Evolutionary conservation across 2,113 vertebrate genomes (phyloP).

Genomic region (Calyptomena viridis): DNA sequence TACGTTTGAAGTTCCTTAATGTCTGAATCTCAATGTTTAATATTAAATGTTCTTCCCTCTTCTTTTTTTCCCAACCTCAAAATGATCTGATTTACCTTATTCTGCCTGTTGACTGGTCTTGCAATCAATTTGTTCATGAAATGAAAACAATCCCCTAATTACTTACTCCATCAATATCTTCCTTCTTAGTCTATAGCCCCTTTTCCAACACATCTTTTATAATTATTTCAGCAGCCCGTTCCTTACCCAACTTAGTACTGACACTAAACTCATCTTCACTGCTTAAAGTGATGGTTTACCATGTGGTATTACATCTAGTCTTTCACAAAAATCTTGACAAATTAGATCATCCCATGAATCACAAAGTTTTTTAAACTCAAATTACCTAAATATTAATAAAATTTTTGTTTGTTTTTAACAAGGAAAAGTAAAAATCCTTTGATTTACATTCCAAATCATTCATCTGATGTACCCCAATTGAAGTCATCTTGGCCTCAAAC

Average conservation of each 20-base stretch:
- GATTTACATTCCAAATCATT: not conserved
- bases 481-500: not conserved
- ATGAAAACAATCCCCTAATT: not conserved
- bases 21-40: not conserved
- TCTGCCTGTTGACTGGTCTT: not conserved
- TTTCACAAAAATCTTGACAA: not conserved
- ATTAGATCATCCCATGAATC: not conserved
- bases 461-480: not conserved
- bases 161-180: not conserved
- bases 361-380: not conserved
- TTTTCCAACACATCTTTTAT: not conserved
- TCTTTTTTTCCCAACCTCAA: not conserved
- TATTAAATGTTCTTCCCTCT: not conserved
- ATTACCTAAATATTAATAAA: not conserved
- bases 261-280: not conserved
- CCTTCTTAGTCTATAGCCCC: not conserved
- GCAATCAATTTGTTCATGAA: not conserved
- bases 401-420: not conserved
- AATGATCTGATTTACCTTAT: not conserved
- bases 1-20: not conserved
- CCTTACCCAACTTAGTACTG: not conserved
- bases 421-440: not conserved
- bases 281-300: not conserved
- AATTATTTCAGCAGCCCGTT: not conserved
- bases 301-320: not conserved